A percentile compares a stretch with the other conserved stretches of the same genome.
Evolutionary conservation across 2,797 vertebrate genomes (phyloP).

Genomic region (Megaceryle alcyon): DNA sequence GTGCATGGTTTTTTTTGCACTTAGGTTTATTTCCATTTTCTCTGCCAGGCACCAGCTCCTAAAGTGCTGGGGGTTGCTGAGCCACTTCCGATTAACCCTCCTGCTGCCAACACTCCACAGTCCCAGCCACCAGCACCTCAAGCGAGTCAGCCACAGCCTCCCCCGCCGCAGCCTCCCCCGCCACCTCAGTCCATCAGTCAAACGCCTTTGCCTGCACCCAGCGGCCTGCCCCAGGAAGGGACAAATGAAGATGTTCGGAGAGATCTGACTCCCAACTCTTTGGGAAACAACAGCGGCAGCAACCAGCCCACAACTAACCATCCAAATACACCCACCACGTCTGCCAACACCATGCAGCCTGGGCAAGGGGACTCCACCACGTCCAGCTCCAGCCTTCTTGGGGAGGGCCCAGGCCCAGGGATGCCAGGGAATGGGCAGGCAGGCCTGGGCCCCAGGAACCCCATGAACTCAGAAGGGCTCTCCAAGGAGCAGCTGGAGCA

Average conservation of each 20-base stretch:
- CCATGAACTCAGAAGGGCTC: constrained; percentile 83
- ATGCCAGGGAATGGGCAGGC: constrained; percentile 70
- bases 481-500: constrained; percentile 98
- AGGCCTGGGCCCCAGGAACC: constrained; percentile 58
- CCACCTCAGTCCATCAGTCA: constrained; percentile 65
- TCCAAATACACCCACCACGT: constrained; percentile 68
- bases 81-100: constrained; percentile 84
- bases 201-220: constrained; percentile 54
- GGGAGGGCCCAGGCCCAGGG: constrained; percentile 81
- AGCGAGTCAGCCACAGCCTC: constrained; percentile 78
- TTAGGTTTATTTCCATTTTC: constrained; percentile 28
- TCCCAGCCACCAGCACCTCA: constrained; percentile 81
- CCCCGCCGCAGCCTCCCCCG: constrained; percentile 64
- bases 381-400: constrained; percentile 74
- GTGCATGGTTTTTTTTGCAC: not conserved
- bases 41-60: constrained; percentile 66
- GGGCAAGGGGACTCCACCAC: constrained; percentile 79
- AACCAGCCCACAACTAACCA: constrained; percentile 73
- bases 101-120: constrained; percentile 87
- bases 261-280: constrained; percentile 78
- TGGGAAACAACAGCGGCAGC: constrained; percentile 74
- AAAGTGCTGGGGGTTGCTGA: constrained; percentile 86
- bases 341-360: constrained; percentile 67
- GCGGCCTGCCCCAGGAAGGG: constrained; percentile 65
- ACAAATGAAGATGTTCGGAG: constrained; percentile 74